These are phyloP conservation scores for Pipistrellus nathusii DNA, from an alignment of 2,797 vertebrate genomes.

Conservation along the genomic window DNA sequence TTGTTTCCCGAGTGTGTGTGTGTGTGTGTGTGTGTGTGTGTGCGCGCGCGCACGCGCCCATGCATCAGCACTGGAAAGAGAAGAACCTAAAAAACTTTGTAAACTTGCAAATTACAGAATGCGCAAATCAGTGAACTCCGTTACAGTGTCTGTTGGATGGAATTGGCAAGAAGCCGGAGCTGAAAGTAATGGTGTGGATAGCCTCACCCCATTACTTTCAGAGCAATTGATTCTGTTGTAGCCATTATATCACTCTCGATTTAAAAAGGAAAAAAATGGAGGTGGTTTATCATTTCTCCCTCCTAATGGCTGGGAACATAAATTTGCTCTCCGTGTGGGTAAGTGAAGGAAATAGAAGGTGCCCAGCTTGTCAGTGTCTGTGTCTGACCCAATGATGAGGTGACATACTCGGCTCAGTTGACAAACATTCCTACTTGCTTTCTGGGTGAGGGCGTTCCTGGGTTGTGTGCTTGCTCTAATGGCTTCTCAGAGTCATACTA, in stretches of 20 bases:
- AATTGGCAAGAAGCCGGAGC: conserved; percentile 56
- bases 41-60: not conserved
- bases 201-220: conserved; percentile 81
- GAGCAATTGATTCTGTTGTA: conserved; percentile 76
- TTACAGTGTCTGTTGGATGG: conserved; percentile 34
- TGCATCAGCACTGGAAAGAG: not conserved
- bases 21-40: not conserved
- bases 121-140: conserved; percentile 68
- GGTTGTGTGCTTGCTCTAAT: not conserved
- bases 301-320: conserved; percentile 69
- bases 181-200: conserved; percentile 79
- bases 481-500: conserved; percentile 2
- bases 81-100: conserved; percentile 51
- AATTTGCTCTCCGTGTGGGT: conserved; percentile 66
- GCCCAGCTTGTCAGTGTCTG: conserved; percentile 54
- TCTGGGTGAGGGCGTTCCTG: not conserved
- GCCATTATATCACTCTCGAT: conserved; percentile 67
- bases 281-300: conserved; percentile 70
- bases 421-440: not conserved
- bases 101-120: conserved; percentile 50
- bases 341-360: not conserved
- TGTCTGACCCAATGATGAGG: not conserved
- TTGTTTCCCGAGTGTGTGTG: not conserved
- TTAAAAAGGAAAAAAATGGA: conserved; percentile 53
- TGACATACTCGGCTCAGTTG: not conserved